Evolutionary conservation across 2,888 invertebrate species (phyloP).

Genomic region (Nomada hirtipes): DNA sequence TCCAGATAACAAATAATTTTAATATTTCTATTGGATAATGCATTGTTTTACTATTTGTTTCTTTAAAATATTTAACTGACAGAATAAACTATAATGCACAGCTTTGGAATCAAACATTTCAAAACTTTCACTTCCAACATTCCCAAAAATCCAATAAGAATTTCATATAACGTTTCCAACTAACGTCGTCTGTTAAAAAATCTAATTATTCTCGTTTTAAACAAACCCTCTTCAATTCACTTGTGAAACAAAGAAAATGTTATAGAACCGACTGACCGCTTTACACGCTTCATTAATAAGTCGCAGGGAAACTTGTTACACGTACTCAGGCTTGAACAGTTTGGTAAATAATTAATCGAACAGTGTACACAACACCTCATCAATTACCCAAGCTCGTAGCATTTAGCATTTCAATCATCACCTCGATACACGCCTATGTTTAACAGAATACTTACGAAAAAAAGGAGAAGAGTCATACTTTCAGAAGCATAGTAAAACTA

Average conservation of each 20-base stretch:
- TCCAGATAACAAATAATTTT: background rate
- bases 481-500: no score
- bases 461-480: no score
- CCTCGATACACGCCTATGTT: background rate
- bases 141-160: background rate
- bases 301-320: conserved; percentile 9
- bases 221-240: background rate
- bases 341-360: conserved; percentile 29
- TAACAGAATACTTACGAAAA: background rate
- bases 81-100: background rate
- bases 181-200: background rate
- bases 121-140: conserved; percentile 19
- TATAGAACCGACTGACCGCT: background rate
- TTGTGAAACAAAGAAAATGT: background rate
- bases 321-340: background rate
- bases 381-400: background rate
- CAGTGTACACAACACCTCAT: background rate
- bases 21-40: background rate
- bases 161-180: background rate
- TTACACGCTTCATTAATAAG: conserved; percentile 19
- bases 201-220: background rate
- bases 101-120: background rate
- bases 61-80: background rate
- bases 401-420: background rate
- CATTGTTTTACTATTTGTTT: background rate